Evolutionary conservation across 2,888 invertebrate species (phyloP).

Genomic region (Neuroscelio doddi): DNA sequence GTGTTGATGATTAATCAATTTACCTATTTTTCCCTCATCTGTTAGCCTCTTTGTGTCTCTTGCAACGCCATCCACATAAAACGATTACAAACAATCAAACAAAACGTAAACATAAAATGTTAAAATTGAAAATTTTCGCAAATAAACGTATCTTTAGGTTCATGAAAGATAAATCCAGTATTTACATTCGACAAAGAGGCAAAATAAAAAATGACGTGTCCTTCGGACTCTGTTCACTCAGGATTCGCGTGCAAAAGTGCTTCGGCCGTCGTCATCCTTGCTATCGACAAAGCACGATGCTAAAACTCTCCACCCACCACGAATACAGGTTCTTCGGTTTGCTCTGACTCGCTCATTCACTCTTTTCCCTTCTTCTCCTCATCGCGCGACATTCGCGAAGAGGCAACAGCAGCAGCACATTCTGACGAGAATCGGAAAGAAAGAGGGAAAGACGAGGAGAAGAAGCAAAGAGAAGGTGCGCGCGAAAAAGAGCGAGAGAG

Average conservation of each 20-base stretch:
- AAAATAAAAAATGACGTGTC: neutral
- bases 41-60: neutral
- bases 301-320: too few relatives aligned
- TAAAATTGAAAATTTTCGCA: too few relatives aligned
- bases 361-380: neutral
- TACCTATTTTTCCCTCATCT: too few relatives aligned
- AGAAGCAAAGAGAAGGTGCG: constrained; percentile 28
- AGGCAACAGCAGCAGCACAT: too few relatives aligned
- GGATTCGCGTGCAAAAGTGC: neutral
- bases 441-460: constrained; percentile 26
- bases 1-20: too few relatives aligned
- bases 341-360: constrained; percentile 1
- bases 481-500: constrained; percentile 40
- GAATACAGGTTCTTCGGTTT: neutral
- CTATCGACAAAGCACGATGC: too few relatives aligned
- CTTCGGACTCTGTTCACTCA: constrained; percentile 9
- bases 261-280: too few relatives aligned
- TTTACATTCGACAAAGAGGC: neutral
- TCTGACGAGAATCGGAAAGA: constrained; percentile 18
- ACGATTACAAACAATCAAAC: too few relatives aligned
- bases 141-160: too few relatives aligned
- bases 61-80: neutral
- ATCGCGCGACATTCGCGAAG: constrained; percentile 3
- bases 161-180: too few relatives aligned
- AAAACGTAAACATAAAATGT: too few relatives aligned